Conservation (phyloP, 2,888 invertebrate species). For the Sussaba pulchella region DNA sequence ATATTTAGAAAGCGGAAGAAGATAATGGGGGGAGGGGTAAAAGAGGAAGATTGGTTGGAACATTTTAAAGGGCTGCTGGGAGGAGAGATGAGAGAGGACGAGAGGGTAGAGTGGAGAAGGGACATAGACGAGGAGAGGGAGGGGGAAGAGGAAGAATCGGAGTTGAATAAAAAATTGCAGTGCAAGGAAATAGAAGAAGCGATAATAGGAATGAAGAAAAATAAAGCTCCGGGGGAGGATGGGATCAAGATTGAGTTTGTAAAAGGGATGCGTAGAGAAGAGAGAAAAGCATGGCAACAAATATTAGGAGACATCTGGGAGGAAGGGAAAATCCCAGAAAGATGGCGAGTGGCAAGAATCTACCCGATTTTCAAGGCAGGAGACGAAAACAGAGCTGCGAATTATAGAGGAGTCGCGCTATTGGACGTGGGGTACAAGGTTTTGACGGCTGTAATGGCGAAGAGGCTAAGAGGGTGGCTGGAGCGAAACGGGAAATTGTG, state of each 20-base stretch:
- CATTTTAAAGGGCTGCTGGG: constrained; percentile 1
- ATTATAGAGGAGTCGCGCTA: constrained; percentile 55
- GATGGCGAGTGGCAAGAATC: constrained; percentile 52
- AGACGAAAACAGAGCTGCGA: constrained; percentile 23
- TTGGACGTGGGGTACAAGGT: constrained; percentile 28
- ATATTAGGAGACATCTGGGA: constrained; percentile 49
- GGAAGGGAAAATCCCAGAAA: constrained; percentile 22
- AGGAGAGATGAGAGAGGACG: neutral
- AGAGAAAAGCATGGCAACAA: neutral
- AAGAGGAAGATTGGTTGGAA: neutral
- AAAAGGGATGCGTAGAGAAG: neutral
- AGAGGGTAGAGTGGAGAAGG: neutral
- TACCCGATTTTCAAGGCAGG: constrained; percentile 52
- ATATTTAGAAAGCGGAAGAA: neutral
- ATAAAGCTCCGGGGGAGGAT: constrained; percentile 50
- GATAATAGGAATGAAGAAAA: constrained; percentile 45
- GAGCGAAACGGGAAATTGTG: neutral
- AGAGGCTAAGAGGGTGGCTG: neutral
- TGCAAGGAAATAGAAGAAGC: constrained; percentile 30
- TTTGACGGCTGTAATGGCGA: neutral
- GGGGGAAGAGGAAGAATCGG: neutral
- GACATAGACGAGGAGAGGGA: neutral
- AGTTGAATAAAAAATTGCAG: constrained; percentile 45
- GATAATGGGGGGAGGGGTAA: neutral
- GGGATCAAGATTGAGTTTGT: constrained; percentile 45